These are phyloP conservation scores for Sandelia bainsii DNA, from an alignment of 2,797 vertebrate species.

Conservation along the genomic window DNA sequence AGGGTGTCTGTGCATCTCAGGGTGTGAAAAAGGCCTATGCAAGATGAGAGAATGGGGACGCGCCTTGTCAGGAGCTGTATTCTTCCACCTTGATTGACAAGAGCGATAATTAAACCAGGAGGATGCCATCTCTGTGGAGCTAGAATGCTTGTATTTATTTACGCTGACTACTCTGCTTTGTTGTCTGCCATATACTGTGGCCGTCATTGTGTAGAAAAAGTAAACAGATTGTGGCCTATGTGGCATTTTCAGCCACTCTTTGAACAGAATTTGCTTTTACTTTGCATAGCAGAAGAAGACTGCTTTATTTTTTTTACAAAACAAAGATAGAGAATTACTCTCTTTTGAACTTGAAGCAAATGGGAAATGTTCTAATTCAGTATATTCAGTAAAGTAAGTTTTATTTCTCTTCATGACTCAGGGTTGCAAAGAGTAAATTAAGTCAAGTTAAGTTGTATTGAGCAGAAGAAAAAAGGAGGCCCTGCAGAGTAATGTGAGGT, in stretches of 20 bases:
- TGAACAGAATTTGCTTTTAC: constrained; percentile 37
- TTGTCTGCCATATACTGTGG: constrained; percentile 61
- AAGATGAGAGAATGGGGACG: constrained; percentile 79
- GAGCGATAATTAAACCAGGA: constrained; percentile 84
- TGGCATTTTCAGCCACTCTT: constrained; percentile 47
- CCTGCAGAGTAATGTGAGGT: constrained; percentile 15
- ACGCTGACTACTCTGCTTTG: constrained; percentile 67
- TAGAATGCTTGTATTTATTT: constrained; percentile 79
- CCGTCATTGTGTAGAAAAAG: constrained; percentile 58
- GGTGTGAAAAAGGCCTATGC: constrained; percentile 75
- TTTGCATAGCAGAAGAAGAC: constrained; percentile 12
- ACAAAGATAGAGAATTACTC: constrained; percentile 23
- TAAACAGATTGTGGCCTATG: constrained; percentile 48
- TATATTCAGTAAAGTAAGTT: constrained; percentile 45
- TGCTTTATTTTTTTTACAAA: constrained; percentile 34
- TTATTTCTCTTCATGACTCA: constrained; percentile 37
- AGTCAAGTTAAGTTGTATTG: constrained; percentile 49
- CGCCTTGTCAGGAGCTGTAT: constrained; percentile 78
- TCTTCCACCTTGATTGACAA: constrained; percentile 82
- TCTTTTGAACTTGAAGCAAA: constrained; percentile 57
- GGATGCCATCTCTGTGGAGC: constrained; percentile 72
- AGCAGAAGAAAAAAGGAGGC: constrained; percentile 3
- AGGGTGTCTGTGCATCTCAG: constrained; percentile 79
- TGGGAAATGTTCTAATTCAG: constrained; percentile 53
- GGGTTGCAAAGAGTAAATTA: constrained; percentile 48